Base-by-base conservation (phyloP, 2,797 vertebrate species). In the Paguma larvata region DNA sequence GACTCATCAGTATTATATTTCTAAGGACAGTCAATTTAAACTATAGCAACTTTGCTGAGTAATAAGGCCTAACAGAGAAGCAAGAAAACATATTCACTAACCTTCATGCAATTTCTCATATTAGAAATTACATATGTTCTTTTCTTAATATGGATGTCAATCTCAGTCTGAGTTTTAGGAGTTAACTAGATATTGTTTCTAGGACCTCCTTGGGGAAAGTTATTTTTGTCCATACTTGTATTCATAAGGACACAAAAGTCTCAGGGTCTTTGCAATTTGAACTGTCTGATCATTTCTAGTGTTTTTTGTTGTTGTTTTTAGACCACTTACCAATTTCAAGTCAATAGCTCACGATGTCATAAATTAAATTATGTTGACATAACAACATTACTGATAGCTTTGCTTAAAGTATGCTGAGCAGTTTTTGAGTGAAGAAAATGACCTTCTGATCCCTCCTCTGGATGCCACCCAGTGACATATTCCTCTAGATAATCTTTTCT, bases 281-380 rank as follows among this genome's bases (percentile, higher is more conserved):
- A 62, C 14, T 94, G 46, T 82, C 4, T 77, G n/a, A 82, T 95
- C 19, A 68, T 97, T 90, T 83, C 12, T 85, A 59, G 11, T 56
- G 21, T 11, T 95, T 95, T 84, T 65, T 65, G 2, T 23, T 38
- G 19, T 38, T 68, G 18, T 75, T 96, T 21, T 79, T 94, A 86
- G n/a, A 70, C 44, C 15, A 27, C n/a, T 70, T 91, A 96, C 79
- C 91, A 32, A 95, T 89, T 95, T 88, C 48, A 95, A 38, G 21
- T n/a, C 10, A 95, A 79, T 75, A 85, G 30, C 32, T 95, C 56
- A 59, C 85, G 82, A 92, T 5, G 94, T 75, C 23, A 83, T 89
- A 85, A 88, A 94, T 93, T 72, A 97, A 96, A 82, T 86, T 90
- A 41, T 96, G 59, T 95, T 91, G 91, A 79, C 79, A 97, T 89